Conservation (phyloP, 1,140 invertebrate species). For the Mesaphorura yosii region DNA sequence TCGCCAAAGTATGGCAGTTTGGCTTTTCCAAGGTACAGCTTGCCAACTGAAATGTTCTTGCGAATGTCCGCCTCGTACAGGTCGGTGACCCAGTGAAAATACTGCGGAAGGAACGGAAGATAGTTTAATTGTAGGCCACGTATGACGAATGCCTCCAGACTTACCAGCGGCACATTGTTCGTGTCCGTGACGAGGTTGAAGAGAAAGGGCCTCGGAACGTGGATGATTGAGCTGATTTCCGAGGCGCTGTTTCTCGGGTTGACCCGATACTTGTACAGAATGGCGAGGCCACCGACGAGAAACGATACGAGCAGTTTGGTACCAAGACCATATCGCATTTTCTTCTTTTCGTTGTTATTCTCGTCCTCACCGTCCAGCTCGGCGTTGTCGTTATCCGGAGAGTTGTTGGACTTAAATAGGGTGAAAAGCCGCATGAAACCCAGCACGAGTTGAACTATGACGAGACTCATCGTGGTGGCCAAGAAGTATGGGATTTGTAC, state of each 20-base stretch:
- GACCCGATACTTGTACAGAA: constrained; percentile 23
- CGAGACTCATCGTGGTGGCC: background rate
- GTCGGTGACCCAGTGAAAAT: constrained; percentile 26
- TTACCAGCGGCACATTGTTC: constrained; percentile 25
- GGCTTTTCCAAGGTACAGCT: constrained; percentile 19
- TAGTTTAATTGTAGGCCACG: background rate
- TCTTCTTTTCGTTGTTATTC: constrained; percentile 2
- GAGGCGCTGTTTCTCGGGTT: constrained; percentile 14
- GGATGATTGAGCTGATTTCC: constrained; percentile 19
- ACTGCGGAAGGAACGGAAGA: constrained; percentile 11
- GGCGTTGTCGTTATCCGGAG: too few species aligned
- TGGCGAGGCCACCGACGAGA: constrained; percentile 19
- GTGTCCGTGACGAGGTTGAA: constrained; percentile 23
- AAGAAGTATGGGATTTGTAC: constrained; percentile 6
- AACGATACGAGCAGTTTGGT: constrained; percentile 25
- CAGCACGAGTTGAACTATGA: too few species aligned
- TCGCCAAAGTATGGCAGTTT: constrained; percentile 28
- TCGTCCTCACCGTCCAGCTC: too few species aligned
- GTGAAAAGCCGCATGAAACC: too few species aligned
- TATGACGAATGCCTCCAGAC: background rate
- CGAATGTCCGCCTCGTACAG: constrained; percentile 16
- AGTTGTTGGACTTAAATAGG: too few species aligned
- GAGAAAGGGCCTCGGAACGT: constrained; percentile 23
- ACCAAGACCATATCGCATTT: constrained; percentile 29
- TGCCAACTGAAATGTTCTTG: constrained; percentile 21